Evolutionary conservation across 2,113 vertebrate species (phyloP), one percentile per base, ranked within the genome.

Genomic region (Rhegmatorhina hoffmannsi): DNA sequence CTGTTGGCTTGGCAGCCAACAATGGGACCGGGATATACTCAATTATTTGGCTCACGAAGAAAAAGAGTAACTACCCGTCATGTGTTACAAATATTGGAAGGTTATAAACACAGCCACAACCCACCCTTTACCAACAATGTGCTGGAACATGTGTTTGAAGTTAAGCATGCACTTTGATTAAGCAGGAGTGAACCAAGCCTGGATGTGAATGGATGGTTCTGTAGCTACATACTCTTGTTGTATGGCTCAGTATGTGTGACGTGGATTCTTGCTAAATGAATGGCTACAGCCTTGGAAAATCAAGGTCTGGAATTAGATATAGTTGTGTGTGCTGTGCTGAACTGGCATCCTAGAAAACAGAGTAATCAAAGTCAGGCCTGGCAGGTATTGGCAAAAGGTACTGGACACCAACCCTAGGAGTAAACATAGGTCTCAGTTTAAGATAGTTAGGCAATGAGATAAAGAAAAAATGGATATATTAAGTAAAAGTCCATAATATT

Each of bases 81-180:
- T 86, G 43, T 93, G 64, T 95, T 94, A 64, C 85, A 90, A 95
- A 80, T 95, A 94, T 29, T 94, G 64, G n/a, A 91, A 95, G 89
- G 81, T 95, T 95, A 73, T 90, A 90, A 95, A 92, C 76, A 73
- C 47, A 52, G 86, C 90, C 64, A 68, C 52, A 89, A 64, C 34
- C 60, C 68, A 75, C 52, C 66, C 58, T 63, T 72, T 84, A 84
- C 89, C 84, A 94, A 46, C 93, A 90, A 60, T 81, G 64, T 77
- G 68, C 68, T 93, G 75, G 26, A 90, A 84, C 77, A 85, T 76
- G 70, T 95, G 94, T 94, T 95, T 83, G 87, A 91, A 94, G 62
- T 96, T 96, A 95, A 94, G 77, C 58, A 14, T 79, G 67, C 21
- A 13, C 43, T 95, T 90, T 69, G 85, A 87, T 95, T 94, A 86